Evolutionary conservation across 1,140 invertebrate species (phyloP).

Genomic region (Trichonephila clavata): DNA sequence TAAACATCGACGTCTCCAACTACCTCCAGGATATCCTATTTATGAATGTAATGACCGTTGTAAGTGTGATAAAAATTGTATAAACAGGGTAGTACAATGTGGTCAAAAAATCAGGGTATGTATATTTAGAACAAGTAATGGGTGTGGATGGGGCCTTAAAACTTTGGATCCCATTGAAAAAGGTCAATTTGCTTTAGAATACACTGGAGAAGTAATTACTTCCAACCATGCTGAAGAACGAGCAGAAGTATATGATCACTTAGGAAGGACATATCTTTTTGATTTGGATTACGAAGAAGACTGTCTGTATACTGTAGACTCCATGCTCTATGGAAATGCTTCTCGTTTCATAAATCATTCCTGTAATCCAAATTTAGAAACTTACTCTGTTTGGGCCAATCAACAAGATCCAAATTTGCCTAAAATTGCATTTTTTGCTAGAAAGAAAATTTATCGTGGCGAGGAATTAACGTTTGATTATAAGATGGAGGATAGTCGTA

Average conservation of each 20-base stretch:
- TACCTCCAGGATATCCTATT: constrained; percentile 90
- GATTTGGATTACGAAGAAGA: constrained; percentile 23
- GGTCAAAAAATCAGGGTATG: constrained; percentile 33
- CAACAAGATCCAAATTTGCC: constrained; percentile 94
- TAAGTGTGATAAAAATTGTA: constrained; percentile 87
- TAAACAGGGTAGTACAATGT: constrained; percentile 93
- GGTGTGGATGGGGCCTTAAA: constrained; percentile 91
- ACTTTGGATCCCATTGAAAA: constrained; percentile 87
- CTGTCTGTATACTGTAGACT: constrained; percentile 15
- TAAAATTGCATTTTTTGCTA: constrained; percentile 92
- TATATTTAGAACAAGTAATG: constrained; percentile 82
- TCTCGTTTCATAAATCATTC: constrained; percentile 52
- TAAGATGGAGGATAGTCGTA: constrained; percentile 68
- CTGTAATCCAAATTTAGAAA: constrained; percentile 93
- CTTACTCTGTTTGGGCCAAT: constrained; percentile 95
- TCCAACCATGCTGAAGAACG: constrained; percentile 94
- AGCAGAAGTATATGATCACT: constrained; percentile 87
- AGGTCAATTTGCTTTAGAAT: constrained; percentile 96
- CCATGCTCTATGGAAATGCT: constrained; percentile 16
- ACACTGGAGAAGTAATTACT: constrained; percentile 96
- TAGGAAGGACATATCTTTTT: constrained; percentile 24
- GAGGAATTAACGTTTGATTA: constrained; percentile 98
- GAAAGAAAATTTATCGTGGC: constrained; percentile 88
- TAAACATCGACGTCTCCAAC: constrained; percentile 83
- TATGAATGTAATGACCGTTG: constrained; percentile 96